phyloP scores from a whole-genome alignment of 1,140 invertebrate genomes.

The Phocides pigmalion region DNA sequence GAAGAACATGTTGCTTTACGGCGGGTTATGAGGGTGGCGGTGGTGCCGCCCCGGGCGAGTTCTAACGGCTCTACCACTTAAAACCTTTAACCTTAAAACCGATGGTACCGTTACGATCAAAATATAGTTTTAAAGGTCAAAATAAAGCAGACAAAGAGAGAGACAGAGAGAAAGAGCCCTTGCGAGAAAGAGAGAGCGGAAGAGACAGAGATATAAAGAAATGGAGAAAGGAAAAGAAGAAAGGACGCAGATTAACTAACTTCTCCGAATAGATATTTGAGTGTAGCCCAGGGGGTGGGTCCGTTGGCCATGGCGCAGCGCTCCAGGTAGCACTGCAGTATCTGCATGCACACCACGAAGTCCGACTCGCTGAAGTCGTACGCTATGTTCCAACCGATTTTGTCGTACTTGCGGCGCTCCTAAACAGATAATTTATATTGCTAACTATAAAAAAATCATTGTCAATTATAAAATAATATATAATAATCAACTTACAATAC shows the following conservation, averaged over 20 bases:
- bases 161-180: neutral
- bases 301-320: conserved; percentile 87
- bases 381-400: conserved; percentile 96
- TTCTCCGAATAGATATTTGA: conserved; percentile 96
- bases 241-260: conserved; percentile 76
- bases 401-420: conserved; percentile 95
- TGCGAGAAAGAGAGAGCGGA: neutral
- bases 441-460: too few species aligned
- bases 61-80: too few species aligned
- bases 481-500: too few species aligned
- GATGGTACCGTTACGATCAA: too few species aligned
- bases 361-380: conserved; percentile 97
- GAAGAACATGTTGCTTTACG: too few species aligned
- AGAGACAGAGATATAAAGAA: neutral
- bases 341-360: conserved; percentile 93
- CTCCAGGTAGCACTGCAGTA: conserved; percentile 92
- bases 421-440: conserved; percentile 65
- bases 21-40: too few species aligned
- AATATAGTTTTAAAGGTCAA: too few species aligned
- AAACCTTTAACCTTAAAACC: too few species aligned
- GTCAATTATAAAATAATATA: too few species aligned
- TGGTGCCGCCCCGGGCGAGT: too few species aligned
- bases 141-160: too few species aligned
- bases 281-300: conserved; percentile 92
- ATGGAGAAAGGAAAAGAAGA: neutral